These are phyloP conservation scores for Capromys pilorides DNA, from an alignment of 2,797 vertebrate genomes.

Conservation along the genomic window DNA sequence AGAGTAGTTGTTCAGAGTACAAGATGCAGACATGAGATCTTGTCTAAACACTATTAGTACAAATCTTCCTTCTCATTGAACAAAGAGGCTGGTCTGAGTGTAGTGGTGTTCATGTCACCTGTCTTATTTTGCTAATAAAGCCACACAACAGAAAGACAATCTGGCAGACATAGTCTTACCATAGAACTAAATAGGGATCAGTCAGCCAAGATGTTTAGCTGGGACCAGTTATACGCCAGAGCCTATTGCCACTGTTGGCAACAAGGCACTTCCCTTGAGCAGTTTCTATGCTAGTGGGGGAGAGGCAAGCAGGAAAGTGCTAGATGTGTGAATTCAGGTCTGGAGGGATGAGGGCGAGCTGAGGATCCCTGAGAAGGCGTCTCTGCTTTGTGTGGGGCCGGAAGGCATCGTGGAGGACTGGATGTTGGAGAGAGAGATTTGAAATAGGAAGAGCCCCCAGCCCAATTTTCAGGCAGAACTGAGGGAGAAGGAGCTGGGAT, in stretches of 20 bases:
- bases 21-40: too few species aligned
- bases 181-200: not conserved
- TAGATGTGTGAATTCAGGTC: not conserved
- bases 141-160: not conserved
- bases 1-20: too few species aligned
- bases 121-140: constrained; percentile 8
- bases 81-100: too few species aligned
- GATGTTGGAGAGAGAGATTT: not conserved
- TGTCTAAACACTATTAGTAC: too few species aligned
- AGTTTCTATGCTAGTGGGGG: not conserved
- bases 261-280: not conserved
- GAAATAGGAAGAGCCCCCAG: not conserved
- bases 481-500: not conserved
- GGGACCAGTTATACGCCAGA: not conserved
- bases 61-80: too few species aligned
- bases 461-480: not conserved
- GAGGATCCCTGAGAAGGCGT: not conserved
- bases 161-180: not conserved
- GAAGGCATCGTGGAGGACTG: not conserved
- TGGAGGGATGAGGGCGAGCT: not conserved
- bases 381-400: not conserved
- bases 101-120: too few species aligned
- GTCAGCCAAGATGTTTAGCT: not conserved
- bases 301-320: not conserved
- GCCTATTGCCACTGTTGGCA: not conserved